Conservation (phyloP, 2,113 vertebrate genomes). For the human (Homo sapiens) region DNA sequence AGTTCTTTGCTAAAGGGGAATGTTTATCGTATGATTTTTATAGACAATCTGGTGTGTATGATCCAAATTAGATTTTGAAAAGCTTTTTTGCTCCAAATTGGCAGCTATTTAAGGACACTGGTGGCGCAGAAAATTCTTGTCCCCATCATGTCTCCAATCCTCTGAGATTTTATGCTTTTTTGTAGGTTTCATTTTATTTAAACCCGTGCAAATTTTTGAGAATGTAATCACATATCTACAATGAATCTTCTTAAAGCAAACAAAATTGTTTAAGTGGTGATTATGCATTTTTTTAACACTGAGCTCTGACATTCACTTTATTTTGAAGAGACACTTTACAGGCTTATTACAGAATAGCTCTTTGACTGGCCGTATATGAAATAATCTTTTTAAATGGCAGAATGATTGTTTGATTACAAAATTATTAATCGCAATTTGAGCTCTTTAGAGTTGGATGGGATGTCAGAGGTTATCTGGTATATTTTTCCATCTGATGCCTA, state of each 20-base stretch:
- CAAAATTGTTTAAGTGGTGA: background rate
- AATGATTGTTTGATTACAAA: background rate
- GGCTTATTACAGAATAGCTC: background rate
- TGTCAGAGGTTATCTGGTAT: background rate
- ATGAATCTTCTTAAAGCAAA: background rate
- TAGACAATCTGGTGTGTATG: background rate
- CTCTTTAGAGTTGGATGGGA: background rate
- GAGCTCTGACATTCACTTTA: slow-evolving; percentile 4
- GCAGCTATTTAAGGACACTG: background rate
- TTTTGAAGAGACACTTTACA: background rate
- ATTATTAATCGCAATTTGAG: background rate
- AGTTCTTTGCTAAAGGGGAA: background rate
- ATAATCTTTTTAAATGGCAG: background rate
- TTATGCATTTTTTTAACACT: background rate
- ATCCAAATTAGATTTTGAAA: slow-evolving; percentile 26
- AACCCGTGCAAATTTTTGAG: background rate
- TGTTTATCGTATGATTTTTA: background rate
- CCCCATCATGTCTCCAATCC: background rate
- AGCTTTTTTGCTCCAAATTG: background rate
- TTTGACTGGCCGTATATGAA: background rate
- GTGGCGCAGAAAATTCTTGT: background rate
- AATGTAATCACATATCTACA: background rate
- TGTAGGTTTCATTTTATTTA: background rate
- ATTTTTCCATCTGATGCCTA: background rate
- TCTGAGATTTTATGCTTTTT: background rate